phyloP scores from a whole-genome alignment of 1,140 invertebrate genomes.

The Lutraria rhynchaena region DNA sequence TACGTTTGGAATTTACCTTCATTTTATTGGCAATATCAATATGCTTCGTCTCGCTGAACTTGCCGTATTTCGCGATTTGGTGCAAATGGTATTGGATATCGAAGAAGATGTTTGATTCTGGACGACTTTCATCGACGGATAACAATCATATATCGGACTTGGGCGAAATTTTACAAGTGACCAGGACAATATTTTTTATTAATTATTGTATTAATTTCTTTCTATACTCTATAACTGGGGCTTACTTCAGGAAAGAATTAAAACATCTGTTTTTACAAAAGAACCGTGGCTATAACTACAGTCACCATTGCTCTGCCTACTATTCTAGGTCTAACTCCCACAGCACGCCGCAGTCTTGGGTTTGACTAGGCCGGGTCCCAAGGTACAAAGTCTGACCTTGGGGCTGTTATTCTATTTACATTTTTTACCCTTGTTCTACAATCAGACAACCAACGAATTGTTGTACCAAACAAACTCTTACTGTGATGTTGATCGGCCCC shows the following conservation, averaged over 20 bases:
- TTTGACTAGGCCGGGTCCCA: slow-evolving; percentile 13
- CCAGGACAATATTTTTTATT: slow-evolving; percentile 70
- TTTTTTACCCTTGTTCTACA: no score
- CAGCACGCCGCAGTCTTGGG: slow-evolving; percentile 51
- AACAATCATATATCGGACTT: slow-evolving; percentile 18
- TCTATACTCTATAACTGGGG: slow-evolving; percentile 72
- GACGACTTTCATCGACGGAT: background rate
- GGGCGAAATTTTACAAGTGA: slow-evolving; percentile 47
- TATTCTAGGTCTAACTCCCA: slow-evolving; percentile 33
- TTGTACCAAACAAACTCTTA: no score
- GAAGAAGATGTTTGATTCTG: slow-evolving; percentile 10
- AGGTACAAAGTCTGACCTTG: no score
- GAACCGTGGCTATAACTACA: slow-evolving; percentile 21
- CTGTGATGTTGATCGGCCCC: no score
- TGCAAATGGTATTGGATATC: slow-evolving; percentile 59
- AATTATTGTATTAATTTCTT: slow-evolving; percentile 76
- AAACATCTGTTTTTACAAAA: slow-evolving; percentile 43
- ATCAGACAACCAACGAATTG: no score
- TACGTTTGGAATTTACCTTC: slow-evolving; percentile 70
- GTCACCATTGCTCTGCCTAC: slow-evolving; percentile 21
- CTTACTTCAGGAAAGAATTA: slow-evolving; percentile 68
- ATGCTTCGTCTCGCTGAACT: slow-evolving; percentile 68
- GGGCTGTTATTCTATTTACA: no score
- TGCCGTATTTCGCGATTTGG: slow-evolving; percentile 74
- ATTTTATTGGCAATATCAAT: slow-evolving; percentile 71